A percentile compares a stretch with the other conserved stretches of the same genome.
phyloP scores from a whole-genome alignment of 2,113 vertebrate genomes.

The Australoheros scitulus region DNA sequence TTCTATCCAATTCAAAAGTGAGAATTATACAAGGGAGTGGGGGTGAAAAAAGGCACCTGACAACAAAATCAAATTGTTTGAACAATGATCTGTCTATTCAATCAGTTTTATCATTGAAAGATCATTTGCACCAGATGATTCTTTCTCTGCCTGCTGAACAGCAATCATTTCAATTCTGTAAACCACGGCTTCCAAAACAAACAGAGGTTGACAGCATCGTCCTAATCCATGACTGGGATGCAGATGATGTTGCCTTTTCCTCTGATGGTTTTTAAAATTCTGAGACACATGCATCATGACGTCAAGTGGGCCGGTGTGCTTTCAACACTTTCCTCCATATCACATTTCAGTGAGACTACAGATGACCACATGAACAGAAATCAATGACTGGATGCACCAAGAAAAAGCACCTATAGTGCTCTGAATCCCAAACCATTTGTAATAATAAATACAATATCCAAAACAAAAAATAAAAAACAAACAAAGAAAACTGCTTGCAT shows the following conservation, averaged over 20 bases:
- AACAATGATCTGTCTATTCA: neutral
- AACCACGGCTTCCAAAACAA: slow-evolving; percentile 40
- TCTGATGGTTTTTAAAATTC: slow-evolving; percentile 23
- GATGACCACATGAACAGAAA: slow-evolving; percentile 6
- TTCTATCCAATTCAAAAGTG: slow-evolving; percentile 15
- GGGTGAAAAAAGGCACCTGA: slow-evolving; percentile 20
- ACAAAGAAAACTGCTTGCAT: neutral
- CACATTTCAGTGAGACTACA: slow-evolving; percentile 22
- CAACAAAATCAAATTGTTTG: neutral
- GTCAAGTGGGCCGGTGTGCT: neutral
- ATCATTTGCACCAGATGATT: slow-evolving; percentile 16
- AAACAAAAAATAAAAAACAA: neutral
- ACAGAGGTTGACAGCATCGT: neutral
- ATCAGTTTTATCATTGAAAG: slow-evolving; percentile 22
- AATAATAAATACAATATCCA: neutral
- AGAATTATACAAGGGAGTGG: slow-evolving; percentile 7
- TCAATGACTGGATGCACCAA: slow-evolving; percentile 5
- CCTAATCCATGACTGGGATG: slow-evolving; percentile 23
- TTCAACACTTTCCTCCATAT: slow-evolving; percentile 30
- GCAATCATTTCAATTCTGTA: slow-evolving; percentile 18
- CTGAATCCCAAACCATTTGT: slow-evolving; percentile 18
- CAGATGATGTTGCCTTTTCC: slow-evolving; percentile 28
- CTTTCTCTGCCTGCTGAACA: slow-evolving; percentile 30
- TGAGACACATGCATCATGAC: slow-evolving; percentile 1
- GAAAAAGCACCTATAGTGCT: neutral